Conservation (phyloP, 1,140 invertebrate species). For the Globodera ellingtonae region DNA sequence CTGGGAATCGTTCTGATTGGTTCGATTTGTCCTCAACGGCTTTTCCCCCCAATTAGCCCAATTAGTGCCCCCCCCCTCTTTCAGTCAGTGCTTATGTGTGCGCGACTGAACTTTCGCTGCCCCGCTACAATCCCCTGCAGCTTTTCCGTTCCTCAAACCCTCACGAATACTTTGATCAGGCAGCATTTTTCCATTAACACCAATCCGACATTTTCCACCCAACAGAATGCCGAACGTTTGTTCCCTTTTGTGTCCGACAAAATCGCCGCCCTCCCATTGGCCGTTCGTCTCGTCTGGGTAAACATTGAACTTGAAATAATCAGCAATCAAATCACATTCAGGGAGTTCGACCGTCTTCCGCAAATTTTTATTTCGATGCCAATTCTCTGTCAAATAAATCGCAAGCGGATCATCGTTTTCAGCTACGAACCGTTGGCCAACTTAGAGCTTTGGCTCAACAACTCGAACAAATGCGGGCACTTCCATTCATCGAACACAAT, state of each 20-base stretch:
- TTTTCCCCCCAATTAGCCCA: not conserved
- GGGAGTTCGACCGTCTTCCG: conserved; percentile 36
- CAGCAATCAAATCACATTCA: not conserved
- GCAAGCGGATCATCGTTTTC: conserved; percentile 37
- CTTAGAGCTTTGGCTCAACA: conserved; percentile 47
- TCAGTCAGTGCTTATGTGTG: conserved; percentile 40
- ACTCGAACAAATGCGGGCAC: conserved; percentile 40
- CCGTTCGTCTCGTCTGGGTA: conserved; percentile 50
- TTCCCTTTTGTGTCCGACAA: conserved; percentile 56
- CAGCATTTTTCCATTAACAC: not conserved
- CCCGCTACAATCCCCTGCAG: conserved; percentile 64
- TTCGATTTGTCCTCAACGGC: not conserved
- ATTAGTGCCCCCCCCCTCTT: not conserved
- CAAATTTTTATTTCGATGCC: conserved; percentile 44
- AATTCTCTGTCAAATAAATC: conserved; percentile 22
- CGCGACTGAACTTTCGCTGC: conserved; percentile 50
- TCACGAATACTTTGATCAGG: conserved; percentile 60
- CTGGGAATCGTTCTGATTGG: conserved; percentile 39
- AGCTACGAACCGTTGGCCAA: conserved; percentile 41
- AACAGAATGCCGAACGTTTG: conserved; percentile 54
- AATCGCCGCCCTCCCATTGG: conserved; percentile 51
- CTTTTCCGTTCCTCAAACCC: conserved; percentile 55
- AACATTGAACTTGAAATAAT: not conserved
- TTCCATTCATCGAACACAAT: conserved; percentile 56
- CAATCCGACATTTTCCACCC: not conserved